Percentiles rank a stretch among this genome's conserved stretches.
Conservation (phyloP, 2,113 vertebrate genomes). For the Pica pica region DNA sequence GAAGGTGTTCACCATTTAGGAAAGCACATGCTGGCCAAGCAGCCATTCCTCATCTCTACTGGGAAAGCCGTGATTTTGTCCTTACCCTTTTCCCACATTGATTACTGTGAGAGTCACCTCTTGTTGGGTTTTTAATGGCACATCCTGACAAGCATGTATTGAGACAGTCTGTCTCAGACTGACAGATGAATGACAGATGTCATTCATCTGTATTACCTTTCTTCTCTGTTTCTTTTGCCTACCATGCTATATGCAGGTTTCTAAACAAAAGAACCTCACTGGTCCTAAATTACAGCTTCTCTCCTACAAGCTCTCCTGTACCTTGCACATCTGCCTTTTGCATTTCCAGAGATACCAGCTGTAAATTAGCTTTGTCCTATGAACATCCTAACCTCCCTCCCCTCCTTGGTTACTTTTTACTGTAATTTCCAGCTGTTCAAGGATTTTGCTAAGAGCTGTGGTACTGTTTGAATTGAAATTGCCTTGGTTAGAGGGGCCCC, state of each 20-base stretch:
- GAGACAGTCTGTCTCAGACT: neutral
- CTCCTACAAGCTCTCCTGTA: neutral
- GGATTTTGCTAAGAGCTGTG: neutral
- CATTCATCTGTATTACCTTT: neutral
- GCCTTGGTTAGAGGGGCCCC: neutral
- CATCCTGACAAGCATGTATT: neutral
- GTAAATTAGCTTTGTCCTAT: constrained; percentile 11
- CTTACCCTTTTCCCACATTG: neutral
- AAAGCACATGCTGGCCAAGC: neutral
- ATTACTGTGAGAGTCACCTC: neutral
- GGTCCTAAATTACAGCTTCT: neutral
- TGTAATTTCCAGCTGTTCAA: constrained; percentile 6
- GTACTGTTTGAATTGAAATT: neutral
- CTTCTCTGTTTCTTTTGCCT: neutral
- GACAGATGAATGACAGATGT: neutral
- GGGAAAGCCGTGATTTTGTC: neutral
- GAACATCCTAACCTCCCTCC: neutral
- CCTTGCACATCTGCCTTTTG: constrained; percentile 15
- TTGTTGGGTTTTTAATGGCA: neutral
- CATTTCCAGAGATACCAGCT: constrained; percentile 29
- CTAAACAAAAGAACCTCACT: neutral
- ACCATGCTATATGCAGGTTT: neutral
- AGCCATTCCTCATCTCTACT: neutral
- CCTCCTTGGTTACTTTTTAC: neutral
- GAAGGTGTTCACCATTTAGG: neutral